These are phyloP conservation scores for Pteropus alecto DNA, from an alignment of 2,113 vertebrate genomes.

Conservation along the genomic window DNA sequence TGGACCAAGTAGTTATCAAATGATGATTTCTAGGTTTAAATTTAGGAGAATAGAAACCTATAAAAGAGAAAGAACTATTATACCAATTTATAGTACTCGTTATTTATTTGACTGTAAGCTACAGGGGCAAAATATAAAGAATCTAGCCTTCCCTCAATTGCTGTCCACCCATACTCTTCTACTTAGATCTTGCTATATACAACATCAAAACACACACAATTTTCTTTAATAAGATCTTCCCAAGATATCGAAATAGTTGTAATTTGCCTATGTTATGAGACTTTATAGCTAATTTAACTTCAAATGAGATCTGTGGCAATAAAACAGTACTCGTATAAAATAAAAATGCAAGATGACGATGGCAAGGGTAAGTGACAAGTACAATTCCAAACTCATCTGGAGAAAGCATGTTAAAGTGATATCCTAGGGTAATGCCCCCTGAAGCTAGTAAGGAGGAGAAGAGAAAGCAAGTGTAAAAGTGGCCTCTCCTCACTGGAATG, in stretches of 20 bases:
- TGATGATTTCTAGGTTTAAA: not conserved
- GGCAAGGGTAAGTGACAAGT: not conserved
- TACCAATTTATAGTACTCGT: not conserved
- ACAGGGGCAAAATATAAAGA: conserved; percentile 8
- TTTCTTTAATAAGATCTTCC: not conserved
- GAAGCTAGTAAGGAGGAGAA: not conserved
- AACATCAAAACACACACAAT: not conserved
- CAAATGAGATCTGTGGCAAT: not conserved
- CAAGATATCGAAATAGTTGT: not conserved
- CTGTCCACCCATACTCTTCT: not conserved
- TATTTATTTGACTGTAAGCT: conserved; percentile 19
- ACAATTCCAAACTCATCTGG: not conserved
- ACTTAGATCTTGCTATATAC: not conserved
- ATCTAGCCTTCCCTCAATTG: not conserved
- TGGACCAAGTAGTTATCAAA: not conserved
- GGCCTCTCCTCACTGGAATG: not conserved
- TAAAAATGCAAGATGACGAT: not conserved
- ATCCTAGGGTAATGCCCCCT: not conserved
- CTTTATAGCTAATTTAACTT: not conserved
- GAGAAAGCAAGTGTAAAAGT: not conserved
- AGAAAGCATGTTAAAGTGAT: not conserved
- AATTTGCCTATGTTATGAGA: not conserved
- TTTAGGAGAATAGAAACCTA: not conserved
- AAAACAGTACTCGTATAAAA: conserved; percentile 16
- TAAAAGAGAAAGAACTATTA: not conserved